Conservation (phyloP, 2,888 invertebrate species). For the Agrilus cyanescens region DNA sequence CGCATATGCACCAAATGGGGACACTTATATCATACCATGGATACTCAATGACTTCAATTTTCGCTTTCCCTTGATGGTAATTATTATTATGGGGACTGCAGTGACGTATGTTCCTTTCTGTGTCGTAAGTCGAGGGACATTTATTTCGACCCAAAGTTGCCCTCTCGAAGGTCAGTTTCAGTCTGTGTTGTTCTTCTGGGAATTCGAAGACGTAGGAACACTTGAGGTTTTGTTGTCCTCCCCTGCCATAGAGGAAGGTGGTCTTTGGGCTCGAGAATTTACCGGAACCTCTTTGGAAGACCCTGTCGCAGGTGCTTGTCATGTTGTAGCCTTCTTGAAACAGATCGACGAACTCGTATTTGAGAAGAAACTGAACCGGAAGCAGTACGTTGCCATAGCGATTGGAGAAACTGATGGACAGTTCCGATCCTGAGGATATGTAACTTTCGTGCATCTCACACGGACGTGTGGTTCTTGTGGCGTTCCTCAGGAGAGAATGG, state of each 20-base stretch:
- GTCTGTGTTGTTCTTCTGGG: conserved; percentile 54
- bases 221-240: conserved; percentile 62
- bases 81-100: no score
- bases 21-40: conserved; percentile 58
- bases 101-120: conserved; percentile 38
- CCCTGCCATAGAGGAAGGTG: conserved; percentile 72
- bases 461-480: conserved; percentile 58
- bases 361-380: conserved; percentile 63
- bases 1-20: conserved; percentile 62
- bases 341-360: conserved; percentile 74
- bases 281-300: conserved; percentile 39
- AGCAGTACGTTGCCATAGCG: conserved; percentile 69
- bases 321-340: conserved; percentile 53
- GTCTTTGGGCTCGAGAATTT: conserved; percentile 64
- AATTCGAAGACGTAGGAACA: conserved; percentile 68
- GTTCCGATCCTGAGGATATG: conserved; percentile 60
- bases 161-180: conserved; percentile 57
- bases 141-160: conserved; percentile 58
- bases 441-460: conserved; percentile 64
- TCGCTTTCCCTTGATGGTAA: conserved; percentile 28
- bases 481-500: conserved; percentile 59
- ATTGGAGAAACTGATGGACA: conserved; percentile 64
- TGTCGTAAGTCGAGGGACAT: conserved; percentile 55
- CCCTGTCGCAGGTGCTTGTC: conserved; percentile 51
- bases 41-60: conserved; percentile 47